Conservation (phyloP, 1,140 invertebrate species). For the Acromyrmex charruanus region DNA sequence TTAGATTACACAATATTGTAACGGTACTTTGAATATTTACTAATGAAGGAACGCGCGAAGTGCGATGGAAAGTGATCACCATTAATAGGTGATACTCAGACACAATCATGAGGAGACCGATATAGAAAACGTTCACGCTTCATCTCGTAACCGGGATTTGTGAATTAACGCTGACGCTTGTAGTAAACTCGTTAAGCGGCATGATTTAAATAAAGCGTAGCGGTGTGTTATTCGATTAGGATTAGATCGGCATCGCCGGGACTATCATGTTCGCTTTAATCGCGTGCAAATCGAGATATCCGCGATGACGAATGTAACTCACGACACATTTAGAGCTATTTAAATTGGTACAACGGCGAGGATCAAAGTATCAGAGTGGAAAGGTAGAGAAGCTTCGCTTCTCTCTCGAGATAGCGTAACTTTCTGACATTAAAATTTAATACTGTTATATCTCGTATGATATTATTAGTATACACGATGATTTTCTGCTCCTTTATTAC, state of each 20-base stretch:
- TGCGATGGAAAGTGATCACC: constrained; percentile 42
- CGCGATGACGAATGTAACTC: constrained; percentile 3
- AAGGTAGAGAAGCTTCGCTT: not conserved
- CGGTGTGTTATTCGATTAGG: constrained; percentile 37
- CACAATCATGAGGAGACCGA: constrained; percentile 23
- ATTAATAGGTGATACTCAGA: constrained; percentile 42
- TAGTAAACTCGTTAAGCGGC: constrained; percentile 45
- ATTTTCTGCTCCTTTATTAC: too few species aligned
- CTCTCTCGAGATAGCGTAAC: too few species aligned
- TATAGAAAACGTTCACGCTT: constrained; percentile 14
- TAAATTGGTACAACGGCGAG: not conserved
- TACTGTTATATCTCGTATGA: too few species aligned
- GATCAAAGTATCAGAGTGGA: not conserved
- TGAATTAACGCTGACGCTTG: constrained; percentile 40
- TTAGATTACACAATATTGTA: constrained; percentile 27
- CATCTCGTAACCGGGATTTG: constrained; percentile 6
- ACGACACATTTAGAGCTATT: not conserved
- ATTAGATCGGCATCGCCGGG: constrained; percentile 10
- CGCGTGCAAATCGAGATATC: constrained; percentile 34
- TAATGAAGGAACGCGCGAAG: constrained; percentile 33
- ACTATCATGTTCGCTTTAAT: not conserved
- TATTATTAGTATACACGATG: too few species aligned
- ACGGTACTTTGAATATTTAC: constrained; percentile 30
- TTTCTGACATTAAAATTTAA: not conserved
- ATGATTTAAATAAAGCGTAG: constrained; percentile 41